Percentiles rank a stretch among this genome's conserved stretches.
These are phyloP conservation scores for Sardinella longiceps DNA, from an alignment of 2,797 vertebrate genomes.

Conservation along the genomic window DNA sequence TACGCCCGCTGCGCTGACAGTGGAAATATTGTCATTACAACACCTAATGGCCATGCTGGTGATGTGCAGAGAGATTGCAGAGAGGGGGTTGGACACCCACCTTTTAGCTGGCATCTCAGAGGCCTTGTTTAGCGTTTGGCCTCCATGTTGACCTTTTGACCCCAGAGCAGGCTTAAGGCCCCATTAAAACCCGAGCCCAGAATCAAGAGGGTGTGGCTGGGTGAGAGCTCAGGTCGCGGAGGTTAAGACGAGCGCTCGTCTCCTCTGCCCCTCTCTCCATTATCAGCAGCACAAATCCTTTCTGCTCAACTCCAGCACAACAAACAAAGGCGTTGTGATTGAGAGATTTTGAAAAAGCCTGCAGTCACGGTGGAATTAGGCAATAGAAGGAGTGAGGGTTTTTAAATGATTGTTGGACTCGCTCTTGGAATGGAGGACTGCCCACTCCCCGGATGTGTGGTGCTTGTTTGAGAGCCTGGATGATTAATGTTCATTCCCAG, in stretches of 20 bases:
- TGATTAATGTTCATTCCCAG: conserved; percentile 6
- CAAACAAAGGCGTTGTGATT: conserved; percentile 7
- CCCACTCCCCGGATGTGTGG: conserved; percentile 10
- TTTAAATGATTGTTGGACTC: not conserved
- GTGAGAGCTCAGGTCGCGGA: conserved; percentile 60
- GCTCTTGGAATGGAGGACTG: not conserved
- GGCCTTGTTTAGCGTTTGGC: conserved; percentile 48
- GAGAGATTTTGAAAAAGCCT: conserved; percentile 9
- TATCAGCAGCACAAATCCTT: not conserved
- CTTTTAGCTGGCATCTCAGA: not conserved
- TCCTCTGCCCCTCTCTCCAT: not conserved
- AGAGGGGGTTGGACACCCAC: conserved; percentile 18
- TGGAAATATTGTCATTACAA: conserved; percentile 2
- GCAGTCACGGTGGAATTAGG: not conserved
- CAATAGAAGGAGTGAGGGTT: not conserved
- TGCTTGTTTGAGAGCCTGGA: not conserved
- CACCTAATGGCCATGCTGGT: not conserved
- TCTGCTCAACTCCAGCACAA: not conserved
- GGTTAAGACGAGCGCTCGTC: conserved; percentile 38
- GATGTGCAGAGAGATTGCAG: not conserved
- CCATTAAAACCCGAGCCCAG: conserved; percentile 52
- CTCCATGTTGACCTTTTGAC: conserved; percentile 56
- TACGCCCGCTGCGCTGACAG: conserved; percentile 8
- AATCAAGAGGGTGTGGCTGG: conserved; percentile 57
- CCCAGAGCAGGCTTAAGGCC: conserved; percentile 50